Base-by-base conservation (phyloP, 2,888 invertebrate genomes). In the Pammene aurita region DNA sequence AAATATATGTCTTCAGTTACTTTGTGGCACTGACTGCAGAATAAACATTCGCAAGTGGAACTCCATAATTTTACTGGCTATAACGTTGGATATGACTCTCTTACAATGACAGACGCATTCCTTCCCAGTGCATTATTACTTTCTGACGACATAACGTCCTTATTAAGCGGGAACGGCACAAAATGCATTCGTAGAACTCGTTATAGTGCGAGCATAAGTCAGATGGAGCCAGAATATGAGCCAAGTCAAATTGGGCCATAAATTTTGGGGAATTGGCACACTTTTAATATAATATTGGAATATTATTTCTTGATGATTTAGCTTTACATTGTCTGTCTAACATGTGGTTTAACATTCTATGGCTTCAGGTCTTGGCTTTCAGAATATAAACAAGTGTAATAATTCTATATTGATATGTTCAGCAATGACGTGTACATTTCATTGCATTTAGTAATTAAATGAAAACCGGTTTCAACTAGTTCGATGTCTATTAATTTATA, bases 181-280 rank as follows among this genome's bases (percentile, higher is more conserved):
- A 58, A 58, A 35, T 68, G 68, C 63, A 64, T 35, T 64, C 38
- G 57, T 14, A 18, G 44, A 64, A 57, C 57, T 64, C 57, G 35
- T 68, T 68, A 64, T 68, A 64, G 44, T 52, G 26, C 57, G 52
- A 14, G 18, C 11, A 64, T 68, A 68, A 68, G 58, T 68, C 68
- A 68, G 38, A 14, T n/a, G 26, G 10, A 62, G 42, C 41, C 38
- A 46, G 64, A 65, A 60, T 69, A 65, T 69, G 69, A 69, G 64
- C 69, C 69, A 69, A 65, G 46, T 64, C 65, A 69, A 68, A 65
- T 69, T 60, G 69, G 41, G 54, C 41, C 54, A 69, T 69, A 69
- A 60, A 69, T 69, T 69, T 38, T 55, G 11, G n/a, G 34, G 48
- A 69, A 69, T 69, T 69, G 69, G 64, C 58, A 60, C 54, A 65